Conservation (phyloP, 2,113 vertebrate species). For the Calidris pygmaea region DNA sequence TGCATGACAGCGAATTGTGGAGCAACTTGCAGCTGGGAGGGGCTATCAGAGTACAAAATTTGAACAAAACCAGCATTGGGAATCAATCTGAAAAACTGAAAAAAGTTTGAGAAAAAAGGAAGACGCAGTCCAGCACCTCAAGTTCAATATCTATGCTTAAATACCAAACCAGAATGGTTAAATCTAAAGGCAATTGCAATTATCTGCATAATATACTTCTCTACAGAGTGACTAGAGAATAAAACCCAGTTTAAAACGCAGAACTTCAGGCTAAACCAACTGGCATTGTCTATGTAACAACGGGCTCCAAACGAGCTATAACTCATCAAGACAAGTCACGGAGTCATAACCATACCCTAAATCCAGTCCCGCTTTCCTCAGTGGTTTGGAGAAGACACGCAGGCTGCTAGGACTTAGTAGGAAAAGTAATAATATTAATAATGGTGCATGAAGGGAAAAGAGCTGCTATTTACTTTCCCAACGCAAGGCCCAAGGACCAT, state of each 20-base stretch:
- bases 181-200: not conserved
- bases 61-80: not conserved
- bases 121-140: not conserved
- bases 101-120: not conserved
- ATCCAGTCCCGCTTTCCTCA: not conserved
- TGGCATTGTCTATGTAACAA: not conserved
- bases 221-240: not conserved
- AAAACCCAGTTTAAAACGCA: not conserved
- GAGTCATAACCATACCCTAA: not conserved
- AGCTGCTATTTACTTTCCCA: not conserved
- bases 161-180: not conserved
- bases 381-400: not conserved
- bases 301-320: not conserved
- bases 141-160: not conserved
- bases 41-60: not conserved
- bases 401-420: not conserved
- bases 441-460: not conserved
- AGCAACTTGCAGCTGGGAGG: not conserved
- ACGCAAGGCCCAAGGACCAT: too few relatives aligned
- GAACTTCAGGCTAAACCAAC: not conserved
- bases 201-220: not conserved
- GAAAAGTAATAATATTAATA: not conserved
- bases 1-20: not conserved
- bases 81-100: not conserved
- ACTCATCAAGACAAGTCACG: not conserved